Base-by-base conservation (phyloP, 2,888 invertebrate species). In the Drepana falcataria region DNA sequence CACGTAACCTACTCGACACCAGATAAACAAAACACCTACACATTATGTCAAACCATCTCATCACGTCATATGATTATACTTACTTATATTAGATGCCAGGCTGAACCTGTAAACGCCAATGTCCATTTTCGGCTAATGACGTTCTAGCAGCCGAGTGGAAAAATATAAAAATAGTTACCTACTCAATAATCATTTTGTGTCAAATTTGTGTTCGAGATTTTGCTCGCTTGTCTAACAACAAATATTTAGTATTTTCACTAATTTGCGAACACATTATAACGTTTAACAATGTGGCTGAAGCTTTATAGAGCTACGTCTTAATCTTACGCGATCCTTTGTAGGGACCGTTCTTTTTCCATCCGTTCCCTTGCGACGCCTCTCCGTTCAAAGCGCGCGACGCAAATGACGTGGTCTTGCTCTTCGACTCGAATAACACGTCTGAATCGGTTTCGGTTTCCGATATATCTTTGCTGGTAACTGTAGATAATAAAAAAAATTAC, bases 401-500 rank as follows among this genome's bases (percentile, higher is more conserved):
- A 62, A 90, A 87, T 21, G 88, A 73, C 0, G 87, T 83, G 35
- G 92, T 91, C 67, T 94, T 94, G 60, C 91, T 92, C 55, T 94
- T 93, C 6, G 94, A 93, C 79, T 96, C 96, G 77, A 96, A 96
- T 34, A 96, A 86, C 5, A 97, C 95, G 81, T 97, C 96, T 0
- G 96, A 96, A 68, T 97, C 96, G 0, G 96, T 96, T 64, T 96
- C 96, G 0, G 95, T 94, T 71, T 96, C 96, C 0, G 95, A 94
- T 55, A 94, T 89, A 80, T 94, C 93, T 66, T 93, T 92, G 60
- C 85, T 85, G 21, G 87, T 85, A 81, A 94, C 95, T 95, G 83
- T 44, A 88, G 77, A 71, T 60, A 55, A 49, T 6, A 35, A 40
- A 49, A 21, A 35, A 37, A 33, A 33, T 47, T 1, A 4, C 5